Evolutionary conservation across 2,888 invertebrate species (phyloP).

Genomic region (Cataglyphis cursor): DNA sequence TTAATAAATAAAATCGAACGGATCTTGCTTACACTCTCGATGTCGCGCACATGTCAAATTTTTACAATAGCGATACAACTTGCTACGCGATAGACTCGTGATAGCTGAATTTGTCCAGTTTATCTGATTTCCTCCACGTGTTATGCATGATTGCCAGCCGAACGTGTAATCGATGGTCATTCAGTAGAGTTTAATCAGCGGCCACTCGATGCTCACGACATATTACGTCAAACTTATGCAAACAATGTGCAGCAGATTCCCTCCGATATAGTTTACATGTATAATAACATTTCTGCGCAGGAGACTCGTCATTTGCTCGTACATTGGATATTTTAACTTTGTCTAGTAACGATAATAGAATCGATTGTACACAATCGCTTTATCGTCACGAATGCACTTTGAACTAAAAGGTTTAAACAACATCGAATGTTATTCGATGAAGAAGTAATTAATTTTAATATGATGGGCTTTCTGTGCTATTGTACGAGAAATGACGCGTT

Average conservation of each 20-base stretch:
- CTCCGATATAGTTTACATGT: conserved; percentile 16
- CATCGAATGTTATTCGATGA: background rate
- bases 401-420: conserved; percentile 29
- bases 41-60: conserved; percentile 26
- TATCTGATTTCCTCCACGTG: background rate
- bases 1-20: conserved; percentile 36
- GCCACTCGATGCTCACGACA: conserved; percentile 39
- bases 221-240: conserved; percentile 41
- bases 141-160: conserved; percentile 11
- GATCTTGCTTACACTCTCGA: conserved; percentile 10
- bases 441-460: background rate
- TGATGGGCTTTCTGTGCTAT: background rate
- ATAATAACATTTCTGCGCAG: conserved; percentile 32
- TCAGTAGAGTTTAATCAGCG: conserved; percentile 51
- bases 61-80: conserved; percentile 23
- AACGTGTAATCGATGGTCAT: conserved; percentile 67
- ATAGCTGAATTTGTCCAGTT: conserved; percentile 32
- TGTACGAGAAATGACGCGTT: conserved; percentile 22
- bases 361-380: conserved; percentile 20
- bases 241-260: conserved; percentile 17
- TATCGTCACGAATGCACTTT: background rate
- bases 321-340: conserved; percentile 22
- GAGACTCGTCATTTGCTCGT: conserved; percentile 18
- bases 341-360: conserved; percentile 36
- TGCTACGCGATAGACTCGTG: background rate